phyloP scores from a whole-genome alignment of 2,888 invertebrate species.

The Agrypnus murinus region DNA sequence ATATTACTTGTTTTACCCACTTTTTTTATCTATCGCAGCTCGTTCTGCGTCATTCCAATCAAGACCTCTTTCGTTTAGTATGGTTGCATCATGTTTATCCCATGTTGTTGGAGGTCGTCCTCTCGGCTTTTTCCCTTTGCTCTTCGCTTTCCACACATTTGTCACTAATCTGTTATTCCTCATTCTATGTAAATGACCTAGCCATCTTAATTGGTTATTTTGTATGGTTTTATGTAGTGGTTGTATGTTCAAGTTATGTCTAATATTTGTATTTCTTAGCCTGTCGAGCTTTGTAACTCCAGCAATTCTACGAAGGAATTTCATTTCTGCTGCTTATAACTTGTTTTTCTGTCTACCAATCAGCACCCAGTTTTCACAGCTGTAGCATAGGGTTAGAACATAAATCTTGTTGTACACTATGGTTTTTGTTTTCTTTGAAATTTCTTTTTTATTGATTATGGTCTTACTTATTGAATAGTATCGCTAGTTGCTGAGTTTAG shows the following conservation, averaged over 20 bases:
- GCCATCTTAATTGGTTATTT: no score
- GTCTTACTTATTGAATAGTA: no score
- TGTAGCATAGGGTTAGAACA: slow-evolving; percentile 7
- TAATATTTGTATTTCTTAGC: no score
- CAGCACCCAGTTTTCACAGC: no score
- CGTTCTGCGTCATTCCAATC: slow-evolving; percentile 1
- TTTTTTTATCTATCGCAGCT: slow-evolving; percentile 1
- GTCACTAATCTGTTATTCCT: neutral
- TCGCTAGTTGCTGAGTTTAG: neutral
- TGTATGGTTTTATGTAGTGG: neutral
- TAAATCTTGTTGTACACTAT: neutral
- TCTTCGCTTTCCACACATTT: no score
- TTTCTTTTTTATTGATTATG: no score
- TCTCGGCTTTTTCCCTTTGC: no score
- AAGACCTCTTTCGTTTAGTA: neutral
- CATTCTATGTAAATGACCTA: neutral
- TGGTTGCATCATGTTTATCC: neutral
- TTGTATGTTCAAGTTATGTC: slow-evolving; percentile 13
- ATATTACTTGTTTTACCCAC: no score
- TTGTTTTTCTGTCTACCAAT: neutral
- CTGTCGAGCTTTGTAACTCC: no score
- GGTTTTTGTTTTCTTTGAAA: no score
- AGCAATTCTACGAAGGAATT: no score
- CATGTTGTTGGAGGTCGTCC: neutral
- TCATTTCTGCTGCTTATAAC: no score